Evolutionary conservation across 2,113 vertebrate genomes (phyloP), one percentile per base, ranked within the genome.

Genomic region (Ageneiosus marmoratus): DNA sequence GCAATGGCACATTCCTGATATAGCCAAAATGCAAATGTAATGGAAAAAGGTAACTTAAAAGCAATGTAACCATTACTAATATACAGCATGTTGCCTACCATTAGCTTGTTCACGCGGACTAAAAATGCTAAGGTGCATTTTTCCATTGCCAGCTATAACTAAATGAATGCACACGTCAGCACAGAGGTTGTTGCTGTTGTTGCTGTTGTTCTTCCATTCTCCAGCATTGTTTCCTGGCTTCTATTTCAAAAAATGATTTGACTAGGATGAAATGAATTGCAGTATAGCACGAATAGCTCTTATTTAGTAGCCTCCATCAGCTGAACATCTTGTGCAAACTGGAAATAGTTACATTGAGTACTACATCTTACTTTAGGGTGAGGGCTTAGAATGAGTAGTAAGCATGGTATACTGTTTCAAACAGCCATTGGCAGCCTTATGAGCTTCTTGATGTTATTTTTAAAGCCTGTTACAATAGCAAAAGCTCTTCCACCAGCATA

Each of bases 391-490:
- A n/a, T 58, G 1, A 41, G 75, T 37, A 55, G 20, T 60, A 60
- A 60, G 37, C 37, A 44, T 60, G 60, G 18, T 55, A 27, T 60
- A 4, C 51, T 29, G 62, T 73, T 73, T 58, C 24, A 69, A 74
- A 34, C 50, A 44, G 67, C 60, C 53, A 62, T n/a, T 73, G 82
- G 46, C 22, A 53, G 56, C 72, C n/a, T 55, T 69, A 62, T 79
- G 58, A 67, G 73, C 55, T 44, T 60, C 69, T 81, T 72, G 79
- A 69, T 82, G 79, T 81, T 79, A 62, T 84, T 84, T 80, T 82
- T 70, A 53, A 82, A 55, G 65, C 1, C 12, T 22, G 75, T 67
- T 80, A 69, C 83, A 51, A 60, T 58, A 76, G 70, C 65, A 62
- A 29, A 55, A 62, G 41, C 58, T 41, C 74, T 75, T 72, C 46